Percentiles rank a stretch among this genome's conserved stretches.
Conservation (phyloP, 1,140 invertebrate genomes). For the Macrostomum lignano region DNA sequence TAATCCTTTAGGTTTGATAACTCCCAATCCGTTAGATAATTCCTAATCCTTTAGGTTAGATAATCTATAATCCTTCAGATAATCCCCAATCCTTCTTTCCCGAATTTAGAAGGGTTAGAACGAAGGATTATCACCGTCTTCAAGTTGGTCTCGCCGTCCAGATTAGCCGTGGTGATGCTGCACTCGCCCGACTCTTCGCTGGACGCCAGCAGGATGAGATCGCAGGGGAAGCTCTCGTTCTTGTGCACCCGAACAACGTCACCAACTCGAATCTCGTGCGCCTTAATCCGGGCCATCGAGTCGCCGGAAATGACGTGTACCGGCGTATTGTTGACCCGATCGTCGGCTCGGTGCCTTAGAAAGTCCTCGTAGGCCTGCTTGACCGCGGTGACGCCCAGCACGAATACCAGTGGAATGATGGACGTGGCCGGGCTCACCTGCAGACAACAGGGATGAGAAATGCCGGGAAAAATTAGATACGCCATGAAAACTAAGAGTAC, state of each 20-base stretch:
- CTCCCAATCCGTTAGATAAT: no score
- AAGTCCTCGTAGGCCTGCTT: slow-evolving; percentile 90
- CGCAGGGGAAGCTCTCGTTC: slow-evolving; percentile 29
- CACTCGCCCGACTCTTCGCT: slow-evolving; percentile 27
- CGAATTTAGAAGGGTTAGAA: slow-evolving; percentile 2
- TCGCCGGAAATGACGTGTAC: slow-evolving; percentile 31
- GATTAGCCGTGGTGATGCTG: slow-evolving; percentile 27
- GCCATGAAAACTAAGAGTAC: no score
- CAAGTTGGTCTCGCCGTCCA: slow-evolving; percentile 30
- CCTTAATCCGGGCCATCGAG: slow-evolving; percentile 51
- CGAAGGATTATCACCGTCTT: slow-evolving; percentile 12
- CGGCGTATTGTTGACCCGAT: slow-evolving; percentile 17
- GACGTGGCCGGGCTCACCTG: slow-evolving; percentile 43
- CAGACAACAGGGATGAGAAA: no score
- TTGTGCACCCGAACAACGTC: slow-evolving; percentile 57
- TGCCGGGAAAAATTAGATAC: no score
- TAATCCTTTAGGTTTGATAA: no score
- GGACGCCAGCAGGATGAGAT: slow-evolving; percentile 46
- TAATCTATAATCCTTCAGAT: background rate
- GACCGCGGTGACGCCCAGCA: slow-evolving; percentile 66
- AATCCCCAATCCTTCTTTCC: background rate
- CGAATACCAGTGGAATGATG: slow-evolving; percentile 45
- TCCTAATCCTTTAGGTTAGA: no score
- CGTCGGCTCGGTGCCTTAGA: background rate
- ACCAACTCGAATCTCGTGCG: slow-evolving; percentile 54